phyloP scores from a whole-genome alignment of 2,113 vertebrate species.

The Rhinoderma darwinii region DNA sequence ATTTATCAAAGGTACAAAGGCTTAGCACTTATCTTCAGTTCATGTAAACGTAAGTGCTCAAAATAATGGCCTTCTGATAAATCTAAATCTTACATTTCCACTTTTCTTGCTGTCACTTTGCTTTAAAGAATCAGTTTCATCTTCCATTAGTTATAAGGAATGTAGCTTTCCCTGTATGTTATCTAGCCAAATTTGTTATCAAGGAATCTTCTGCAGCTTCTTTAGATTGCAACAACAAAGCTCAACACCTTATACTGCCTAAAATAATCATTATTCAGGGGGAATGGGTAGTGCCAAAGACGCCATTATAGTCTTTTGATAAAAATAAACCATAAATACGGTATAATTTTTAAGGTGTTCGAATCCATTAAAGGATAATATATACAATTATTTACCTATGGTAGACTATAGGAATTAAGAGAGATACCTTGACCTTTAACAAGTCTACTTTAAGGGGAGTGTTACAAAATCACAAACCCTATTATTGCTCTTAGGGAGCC shows the following conservation, averaged over 20 bases:
- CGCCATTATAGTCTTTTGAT: not conserved
- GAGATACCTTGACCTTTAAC: not conserved
- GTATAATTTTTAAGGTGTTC: not conserved
- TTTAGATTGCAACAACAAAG: slow-evolving; percentile 23
- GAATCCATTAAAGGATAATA: not conserved
- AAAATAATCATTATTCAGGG: slow-evolving; percentile 1
- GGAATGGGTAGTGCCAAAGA: not conserved
- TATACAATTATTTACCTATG: not conserved
- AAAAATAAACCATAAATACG: slow-evolving; percentile 4
- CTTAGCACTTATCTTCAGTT: slow-evolving; percentile 35
- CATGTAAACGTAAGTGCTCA: slow-evolving; percentile 43
- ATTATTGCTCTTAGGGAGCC: not conserved
- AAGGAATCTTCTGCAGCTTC: not conserved
- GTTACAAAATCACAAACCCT: not conserved
- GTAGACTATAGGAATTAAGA: not conserved
- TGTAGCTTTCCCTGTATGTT: slow-evolving; percentile 10
- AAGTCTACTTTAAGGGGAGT: not conserved
- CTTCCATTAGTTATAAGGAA: slow-evolving; percentile 45
- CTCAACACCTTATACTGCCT: not conserved
- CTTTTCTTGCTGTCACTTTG: slow-evolving; percentile 41
- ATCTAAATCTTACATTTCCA: slow-evolving; percentile 45
- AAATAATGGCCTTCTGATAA: slow-evolving; percentile 44
- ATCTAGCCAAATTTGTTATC: slow-evolving; percentile 22
- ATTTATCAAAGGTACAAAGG: slow-evolving; percentile 51
- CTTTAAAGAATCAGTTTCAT: slow-evolving; percentile 35